These are phyloP conservation scores for Palythoa heliodiscus DNA, from an alignment of 92 coral and sea anemone species.

Conservation along the genomic window DNA sequence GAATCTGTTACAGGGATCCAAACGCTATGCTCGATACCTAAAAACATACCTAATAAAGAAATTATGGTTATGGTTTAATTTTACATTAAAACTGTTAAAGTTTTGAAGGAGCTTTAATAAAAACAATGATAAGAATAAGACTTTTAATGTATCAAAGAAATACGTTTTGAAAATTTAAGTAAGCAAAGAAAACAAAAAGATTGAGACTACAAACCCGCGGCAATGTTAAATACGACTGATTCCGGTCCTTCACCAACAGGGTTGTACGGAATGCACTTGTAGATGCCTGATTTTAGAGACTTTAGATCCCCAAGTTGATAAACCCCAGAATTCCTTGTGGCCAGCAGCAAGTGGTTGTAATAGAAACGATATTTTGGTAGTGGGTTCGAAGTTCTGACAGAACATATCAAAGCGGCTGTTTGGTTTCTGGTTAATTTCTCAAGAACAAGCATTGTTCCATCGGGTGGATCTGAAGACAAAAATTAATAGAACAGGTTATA, in stretches of 20 bases:
- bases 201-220: slow-evolving; percentile 8
- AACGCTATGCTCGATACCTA: too few species aligned
- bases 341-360: slow-evolving; percentile 11
- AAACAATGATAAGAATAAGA: too few species aligned
- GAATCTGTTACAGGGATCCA: too few species aligned
- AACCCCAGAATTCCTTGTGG: neutral
- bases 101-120: too few species aligned
- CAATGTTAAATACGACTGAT: neutral
- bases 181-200: neutral
- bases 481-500: neutral
- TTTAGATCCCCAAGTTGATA: neutral
- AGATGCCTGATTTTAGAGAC: neutral
- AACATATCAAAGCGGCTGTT: slow-evolving; percentile 16
- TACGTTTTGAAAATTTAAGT: too few species aligned
- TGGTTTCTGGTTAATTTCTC: neutral
- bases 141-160: too few species aligned
- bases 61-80: too few species aligned
- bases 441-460: slow-evolving; percentile 19
- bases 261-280: slow-evolving; percentile 27
- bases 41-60: too few species aligned
- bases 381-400: slow-evolving; percentile 32
- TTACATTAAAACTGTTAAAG: too few species aligned
- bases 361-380: slow-evolving; percentile 27
- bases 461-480: slow-evolving; percentile 2
- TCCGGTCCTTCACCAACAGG: slow-evolving; percentile 21